Percentiles rank a stretch among this genome's conserved stretches.
phyloP scores from a whole-genome alignment of 2,113 vertebrate species.

The Chloebia gouldiae region DNA sequence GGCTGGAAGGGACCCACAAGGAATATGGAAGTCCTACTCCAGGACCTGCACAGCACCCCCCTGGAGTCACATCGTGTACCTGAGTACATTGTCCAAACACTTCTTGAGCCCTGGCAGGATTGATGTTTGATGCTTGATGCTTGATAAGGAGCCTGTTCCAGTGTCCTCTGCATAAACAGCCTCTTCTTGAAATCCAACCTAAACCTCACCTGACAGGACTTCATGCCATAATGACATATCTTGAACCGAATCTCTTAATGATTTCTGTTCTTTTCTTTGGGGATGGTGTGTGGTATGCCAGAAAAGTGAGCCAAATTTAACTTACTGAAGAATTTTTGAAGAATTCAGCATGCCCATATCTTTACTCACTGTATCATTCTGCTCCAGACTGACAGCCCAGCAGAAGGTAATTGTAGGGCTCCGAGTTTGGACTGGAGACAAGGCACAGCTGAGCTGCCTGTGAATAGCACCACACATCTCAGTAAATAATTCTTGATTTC shows the following conservation, averaged over 20 bases:
- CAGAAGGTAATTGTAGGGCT: not conserved
- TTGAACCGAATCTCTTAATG: not conserved
- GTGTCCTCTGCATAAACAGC: not conserved
- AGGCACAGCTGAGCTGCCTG: not conserved
- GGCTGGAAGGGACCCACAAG: not conserved
- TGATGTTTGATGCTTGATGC: not conserved
- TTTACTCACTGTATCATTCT: not conserved
- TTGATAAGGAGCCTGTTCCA: not conserved
- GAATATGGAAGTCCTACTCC: not conserved
- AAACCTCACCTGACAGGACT: not conserved
- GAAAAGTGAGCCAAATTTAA: not conserved
- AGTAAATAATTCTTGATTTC: constrained; percentile 65
- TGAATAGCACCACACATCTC: constrained; percentile 40
- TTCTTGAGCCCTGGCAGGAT: not conserved
- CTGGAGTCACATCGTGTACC: not conserved
- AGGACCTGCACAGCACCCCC: not conserved
- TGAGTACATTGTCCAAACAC: not conserved
- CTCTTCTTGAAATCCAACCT: not conserved
- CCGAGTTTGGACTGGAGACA: not conserved
- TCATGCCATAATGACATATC: too few relatives aligned
- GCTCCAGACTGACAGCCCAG: not conserved
- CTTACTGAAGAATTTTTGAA: not conserved
- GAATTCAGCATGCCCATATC: not conserved
- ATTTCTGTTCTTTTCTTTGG: not conserved
- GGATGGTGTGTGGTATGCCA: not conserved